Conservation (phyloP, 2,797 vertebrate genomes). For the Cyprinodon diabolis region DNA sequence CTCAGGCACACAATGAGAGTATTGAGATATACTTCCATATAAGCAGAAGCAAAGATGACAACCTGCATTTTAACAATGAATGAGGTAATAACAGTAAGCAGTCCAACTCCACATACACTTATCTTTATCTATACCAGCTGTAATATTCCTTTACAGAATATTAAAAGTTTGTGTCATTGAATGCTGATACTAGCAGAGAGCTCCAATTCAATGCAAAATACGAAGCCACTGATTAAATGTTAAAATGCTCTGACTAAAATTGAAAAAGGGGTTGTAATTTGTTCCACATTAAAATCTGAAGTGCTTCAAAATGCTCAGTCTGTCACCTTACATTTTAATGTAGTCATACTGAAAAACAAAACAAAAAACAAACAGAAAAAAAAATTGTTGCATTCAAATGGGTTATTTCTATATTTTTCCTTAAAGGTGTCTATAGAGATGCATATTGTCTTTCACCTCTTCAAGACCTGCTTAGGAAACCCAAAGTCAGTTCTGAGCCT, state of each 20-base stretch:
- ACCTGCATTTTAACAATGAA: slow-evolving; percentile 19
- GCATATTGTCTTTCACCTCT: too few relatives aligned
- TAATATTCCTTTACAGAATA: not conserved
- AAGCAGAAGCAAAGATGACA: slow-evolving; percentile 32
- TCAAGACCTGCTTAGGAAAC: too few relatives aligned
- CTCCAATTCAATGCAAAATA: not conserved
- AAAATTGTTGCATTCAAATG: too few relatives aligned
- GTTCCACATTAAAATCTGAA: not conserved
- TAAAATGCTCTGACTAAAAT: not conserved
- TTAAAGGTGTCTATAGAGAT: too few relatives aligned
- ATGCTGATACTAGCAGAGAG: not conserved
- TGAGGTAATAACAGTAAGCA: not conserved
- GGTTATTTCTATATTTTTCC: too few relatives aligned
- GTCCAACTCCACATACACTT: not conserved
- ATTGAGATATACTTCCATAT: slow-evolving; percentile 46
- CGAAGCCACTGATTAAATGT: not conserved
- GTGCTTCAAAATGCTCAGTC: not conserved
- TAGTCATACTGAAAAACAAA: too few relatives aligned
- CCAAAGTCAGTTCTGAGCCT: too few relatives aligned
- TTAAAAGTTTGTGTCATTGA: not conserved
- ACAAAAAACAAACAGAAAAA: too few relatives aligned
- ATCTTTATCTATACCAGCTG: not conserved
- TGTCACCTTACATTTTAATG: not conserved
- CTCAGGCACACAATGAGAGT: slow-evolving; percentile 16
- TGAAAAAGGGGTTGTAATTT: not conserved